A percentile compares a stretch with the other conserved stretches of the same genome.
phyloP scores from a whole-genome alignment of 2,888 invertebrate species.

The Melieria picta region DNA sequence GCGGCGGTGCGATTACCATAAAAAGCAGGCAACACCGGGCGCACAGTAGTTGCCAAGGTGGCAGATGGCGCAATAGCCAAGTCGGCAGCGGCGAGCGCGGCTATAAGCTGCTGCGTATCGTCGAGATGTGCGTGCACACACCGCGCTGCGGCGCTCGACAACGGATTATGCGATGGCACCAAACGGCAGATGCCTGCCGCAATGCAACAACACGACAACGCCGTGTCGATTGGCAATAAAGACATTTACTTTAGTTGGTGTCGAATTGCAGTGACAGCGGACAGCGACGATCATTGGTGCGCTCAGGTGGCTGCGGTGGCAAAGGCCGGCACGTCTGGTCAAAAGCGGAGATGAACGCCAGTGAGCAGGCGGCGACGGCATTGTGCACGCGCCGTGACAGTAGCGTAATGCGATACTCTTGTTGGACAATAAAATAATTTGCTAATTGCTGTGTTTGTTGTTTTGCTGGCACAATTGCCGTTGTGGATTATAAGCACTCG shows the following conservation, averaged over 20 bases:
- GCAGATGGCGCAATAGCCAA: too few relatives aligned
- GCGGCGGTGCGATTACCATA: slow-evolving; percentile 18
- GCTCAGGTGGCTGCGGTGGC: too few relatives aligned
- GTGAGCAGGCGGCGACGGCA: background rate
- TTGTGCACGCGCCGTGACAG: background rate
- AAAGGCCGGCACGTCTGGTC: background rate
- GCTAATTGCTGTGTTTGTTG: slow-evolving; percentile 14
- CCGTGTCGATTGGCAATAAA: slow-evolving; percentile 12
- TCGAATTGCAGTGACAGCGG: slow-evolving; percentile 8
- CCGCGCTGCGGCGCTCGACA: too few relatives aligned
- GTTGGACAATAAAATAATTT: slow-evolving; percentile 26
- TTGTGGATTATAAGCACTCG: background rate
- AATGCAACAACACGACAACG: background rate
- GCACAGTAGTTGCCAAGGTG: too few relatives aligned
- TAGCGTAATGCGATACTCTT: slow-evolving; percentile 18
- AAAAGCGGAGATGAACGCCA: background rate
- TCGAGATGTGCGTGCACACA: too few relatives aligned
- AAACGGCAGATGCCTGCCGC: background rate
- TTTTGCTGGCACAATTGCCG: background rate
- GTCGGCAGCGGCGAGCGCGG: too few relatives aligned
- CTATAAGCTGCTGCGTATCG: too few relatives aligned
- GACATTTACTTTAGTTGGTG: slow-evolving; percentile 23
- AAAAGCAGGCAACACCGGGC: slow-evolving; percentile 10
- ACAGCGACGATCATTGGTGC: too few relatives aligned
- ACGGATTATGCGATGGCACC: too few relatives aligned